A percentile compares a stretch with the other conserved stretches of the same genome.
These are phyloP conservation scores for Halictus ligatus DNA, from an alignment of 2,888 invertebrate genomes.

Conservation along the genomic window DNA sequence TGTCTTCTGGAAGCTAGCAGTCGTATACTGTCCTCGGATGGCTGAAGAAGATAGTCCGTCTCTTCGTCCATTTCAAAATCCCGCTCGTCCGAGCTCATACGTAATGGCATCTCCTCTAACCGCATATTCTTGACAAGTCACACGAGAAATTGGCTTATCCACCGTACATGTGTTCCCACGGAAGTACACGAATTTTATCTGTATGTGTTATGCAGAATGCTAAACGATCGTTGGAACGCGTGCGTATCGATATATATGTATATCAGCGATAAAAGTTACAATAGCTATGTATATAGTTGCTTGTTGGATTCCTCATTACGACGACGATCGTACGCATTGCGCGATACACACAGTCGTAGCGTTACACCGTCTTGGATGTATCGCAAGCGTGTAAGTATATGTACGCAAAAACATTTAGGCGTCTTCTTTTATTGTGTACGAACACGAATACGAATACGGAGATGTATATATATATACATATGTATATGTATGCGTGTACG, in stretches of 20 bases:
- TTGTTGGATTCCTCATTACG: conserved; percentile 6
- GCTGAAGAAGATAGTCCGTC: conserved; percentile 82
- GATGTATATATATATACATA: not conserved
- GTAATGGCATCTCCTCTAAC: conserved; percentile 82
- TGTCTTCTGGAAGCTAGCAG: conserved; percentile 76
- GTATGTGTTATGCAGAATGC: not conserved
- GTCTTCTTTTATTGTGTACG: not conserved
- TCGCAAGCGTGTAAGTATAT: not conserved
- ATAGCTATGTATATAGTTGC: conserved; percentile 14
- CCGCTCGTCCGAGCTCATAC: conserved; percentile 82
- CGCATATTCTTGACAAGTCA: conserved; percentile 75
- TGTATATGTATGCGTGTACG: not conserved
- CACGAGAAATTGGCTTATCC: conserved; percentile 36
- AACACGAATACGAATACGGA: not conserved
- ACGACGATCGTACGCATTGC: conserved; percentile 26
- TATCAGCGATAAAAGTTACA: conserved; percentile 19
- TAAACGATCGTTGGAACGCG: not conserved
- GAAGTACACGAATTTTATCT: not conserved
- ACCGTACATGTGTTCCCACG: conserved; percentile 19
- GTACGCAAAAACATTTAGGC: not conserved
- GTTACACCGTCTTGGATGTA: conserved; percentile 35
- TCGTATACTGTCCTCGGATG: conserved; percentile 80
- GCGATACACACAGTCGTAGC: conserved; percentile 1
- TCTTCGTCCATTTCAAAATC: conserved; percentile 84
- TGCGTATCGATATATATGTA: not conserved